Base-by-base conservation (phyloP, 1,140 invertebrate genomes). In the Magallana ariakensis region DNA sequence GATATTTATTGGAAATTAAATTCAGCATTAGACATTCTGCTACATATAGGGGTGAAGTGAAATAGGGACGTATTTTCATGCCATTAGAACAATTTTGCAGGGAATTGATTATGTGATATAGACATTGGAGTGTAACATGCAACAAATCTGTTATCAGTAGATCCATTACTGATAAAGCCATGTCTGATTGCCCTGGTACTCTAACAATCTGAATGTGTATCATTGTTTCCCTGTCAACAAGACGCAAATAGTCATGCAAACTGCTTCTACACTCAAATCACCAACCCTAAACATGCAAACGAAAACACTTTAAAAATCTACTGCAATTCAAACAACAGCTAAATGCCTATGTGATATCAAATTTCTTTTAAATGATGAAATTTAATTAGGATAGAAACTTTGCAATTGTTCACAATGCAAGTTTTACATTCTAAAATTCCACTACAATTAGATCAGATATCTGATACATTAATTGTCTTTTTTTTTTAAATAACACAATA, bases 1-100 rank as follows among this genome's bases (percentile, higher is more conserved):
- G 11, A 33, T 13, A 26, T 26, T 75, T 26, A 11, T 26, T 70
- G 19, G 62, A 13, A 13, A 26, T 26, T 10, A 75, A 46, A 46
- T 46, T 26, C 66, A 75, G 66, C 66, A 75, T 75, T 33, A 75
- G 66, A 75, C 66, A 75, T 75, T 75, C 66, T 75, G 66, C 19
- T 75, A 33, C 22, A 26, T 75, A 19, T 26, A 26, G 22, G 9
- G 10, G 66, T 75, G 66, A 26, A 75, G 22, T 75, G 22, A 46
- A 46, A 46, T 46, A 46, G 33, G 66, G 66, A 22, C 9, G 26
- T 33, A 75, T 75, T 75, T 11, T 75, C 66, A 75, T 75, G 66
- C 66, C 33, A 26, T 75, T 75, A 75, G 33, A 22, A 22, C 66
- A 75, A 22, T 75, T 33, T 26, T 75, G 22, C 13, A 13, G 22